phyloP scores from a whole-genome alignment of 2,113 vertebrate genomes.

The Alligator sinensis region DNA sequence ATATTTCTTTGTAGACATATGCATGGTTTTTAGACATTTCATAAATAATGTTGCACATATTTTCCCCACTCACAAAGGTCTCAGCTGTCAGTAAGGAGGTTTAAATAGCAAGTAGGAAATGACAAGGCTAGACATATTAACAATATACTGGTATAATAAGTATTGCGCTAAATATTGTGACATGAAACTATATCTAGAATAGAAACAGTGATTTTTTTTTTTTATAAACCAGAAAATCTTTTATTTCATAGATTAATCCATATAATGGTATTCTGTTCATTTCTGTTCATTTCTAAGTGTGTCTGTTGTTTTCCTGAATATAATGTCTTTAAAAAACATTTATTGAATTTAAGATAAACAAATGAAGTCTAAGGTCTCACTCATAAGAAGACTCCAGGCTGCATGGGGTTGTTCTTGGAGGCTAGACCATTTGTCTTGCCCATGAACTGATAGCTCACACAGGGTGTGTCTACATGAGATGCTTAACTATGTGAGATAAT shows the following conservation, averaged over 20 bases:
- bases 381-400: not conserved
- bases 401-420: too few relatives aligned
- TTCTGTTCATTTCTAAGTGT: not conserved
- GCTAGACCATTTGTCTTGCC: too few relatives aligned
- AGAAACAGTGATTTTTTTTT: constrained; percentile 35
- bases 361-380: not conserved
- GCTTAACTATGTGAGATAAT: too few relatives aligned
- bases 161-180: constrained; percentile 9
- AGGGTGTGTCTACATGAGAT: too few relatives aligned
- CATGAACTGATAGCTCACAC: too few relatives aligned
- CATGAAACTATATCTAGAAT: constrained; percentile 22
- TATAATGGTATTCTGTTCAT: not conserved
- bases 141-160: constrained; percentile 10
- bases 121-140: constrained; percentile 52
- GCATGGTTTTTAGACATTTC: constrained; percentile 54
- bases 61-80: constrained; percentile 58
- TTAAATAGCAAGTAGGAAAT: constrained; percentile 44
- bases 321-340: not conserved
- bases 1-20: constrained; percentile 48
- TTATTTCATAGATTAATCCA: not conserved
- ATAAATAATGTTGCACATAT: constrained; percentile 18
- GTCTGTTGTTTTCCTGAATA: not conserved
- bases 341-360: not conserved
- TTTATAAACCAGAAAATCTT: not conserved
- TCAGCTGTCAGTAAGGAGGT: constrained; percentile 25